A percentile compares a stretch with the other conserved stretches of the same genome.
These are phyloP conservation scores for Bucco capensis DNA, from an alignment of 2,113 vertebrate genomes.

Conservation along the genomic window DNA sequence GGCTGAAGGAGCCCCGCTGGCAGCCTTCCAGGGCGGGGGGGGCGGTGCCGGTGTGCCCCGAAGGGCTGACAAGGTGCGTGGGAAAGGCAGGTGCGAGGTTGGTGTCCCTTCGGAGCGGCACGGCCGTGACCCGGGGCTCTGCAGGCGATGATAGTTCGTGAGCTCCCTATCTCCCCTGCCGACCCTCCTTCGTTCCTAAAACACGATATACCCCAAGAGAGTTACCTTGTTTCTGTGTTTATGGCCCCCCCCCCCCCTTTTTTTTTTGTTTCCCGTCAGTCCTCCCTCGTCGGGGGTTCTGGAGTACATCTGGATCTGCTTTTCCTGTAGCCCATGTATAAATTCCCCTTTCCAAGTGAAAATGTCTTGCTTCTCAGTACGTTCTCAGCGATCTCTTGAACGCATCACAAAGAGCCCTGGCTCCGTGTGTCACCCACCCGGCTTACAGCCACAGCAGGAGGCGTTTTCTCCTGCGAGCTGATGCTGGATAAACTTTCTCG, in stretches of 20 bases:
- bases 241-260: too few species aligned
- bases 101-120: not conserved
- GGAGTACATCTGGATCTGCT: not conserved
- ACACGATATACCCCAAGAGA: not conserved
- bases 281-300: not conserved
- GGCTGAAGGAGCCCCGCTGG: not conserved
- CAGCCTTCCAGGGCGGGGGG: not conserved
- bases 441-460: not conserved
- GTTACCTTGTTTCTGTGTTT: not conserved
- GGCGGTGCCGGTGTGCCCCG: not conserved
- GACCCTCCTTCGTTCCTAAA: not conserved
- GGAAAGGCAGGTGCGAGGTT: not conserved
- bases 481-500: not conserved
- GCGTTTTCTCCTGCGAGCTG: not conserved
- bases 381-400: not conserved
- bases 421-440: not conserved
- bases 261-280: too few species aligned
- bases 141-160: not conserved
- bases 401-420: slow-evolving; percentile 8
- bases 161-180: not conserved
- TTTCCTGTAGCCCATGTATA: not conserved
- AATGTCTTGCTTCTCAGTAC: not conserved
- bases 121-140: not conserved
- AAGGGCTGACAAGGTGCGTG: not conserved
- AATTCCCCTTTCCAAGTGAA: not conserved